Conservation (phyloP, 2,888 invertebrate species). For the Chelonus formosanus region DNA sequence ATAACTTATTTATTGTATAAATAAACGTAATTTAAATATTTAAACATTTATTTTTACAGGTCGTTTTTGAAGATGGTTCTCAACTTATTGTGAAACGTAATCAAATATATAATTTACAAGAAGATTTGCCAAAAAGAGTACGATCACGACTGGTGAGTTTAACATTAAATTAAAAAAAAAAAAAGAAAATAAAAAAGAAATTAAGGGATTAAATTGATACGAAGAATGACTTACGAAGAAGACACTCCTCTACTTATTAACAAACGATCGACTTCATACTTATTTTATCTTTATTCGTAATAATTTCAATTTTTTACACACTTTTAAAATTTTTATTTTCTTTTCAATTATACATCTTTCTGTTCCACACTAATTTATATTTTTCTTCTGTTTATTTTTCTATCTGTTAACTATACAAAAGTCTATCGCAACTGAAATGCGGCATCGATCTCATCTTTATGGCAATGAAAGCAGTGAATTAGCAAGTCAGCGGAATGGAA, state of each 20-base stretch:
- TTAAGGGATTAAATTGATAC: too few relatives aligned
- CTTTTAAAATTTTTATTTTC: conserved; percentile 29
- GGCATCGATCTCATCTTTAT: conserved; percentile 67
- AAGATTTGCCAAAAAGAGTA: conserved; percentile 70
- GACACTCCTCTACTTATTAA: not conserved
- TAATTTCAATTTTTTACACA: conserved; percentile 7
- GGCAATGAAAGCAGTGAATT: conserved; percentile 59
- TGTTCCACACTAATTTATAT: conserved; percentile 36
- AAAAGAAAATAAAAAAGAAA: conserved; percentile 17
- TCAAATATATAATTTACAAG: conserved; percentile 68
- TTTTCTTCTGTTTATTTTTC: conserved; percentile 39
- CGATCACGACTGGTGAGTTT: conserved; percentile 67
- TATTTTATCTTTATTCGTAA: too few relatives aligned
- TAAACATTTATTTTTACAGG: conserved; percentile 58
- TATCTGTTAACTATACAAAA: conserved; percentile 46
- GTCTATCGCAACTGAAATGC: conserved; percentile 68
- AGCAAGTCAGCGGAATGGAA: conserved; percentile 55
- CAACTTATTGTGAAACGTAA: conserved; percentile 66
- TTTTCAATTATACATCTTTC: conserved; percentile 8
- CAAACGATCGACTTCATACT: too few relatives aligned
- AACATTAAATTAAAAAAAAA: conserved; percentile 45
- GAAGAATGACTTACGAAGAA: not conserved
- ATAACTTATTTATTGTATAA: too few relatives aligned
- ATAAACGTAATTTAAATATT: not conserved
- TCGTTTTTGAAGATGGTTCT: conserved; percentile 67